These are phyloP conservation scores for Poeciliopsis infans DNA, from an alignment of 2,797 vertebrate genomes.

Conservation along the genomic window DNA sequence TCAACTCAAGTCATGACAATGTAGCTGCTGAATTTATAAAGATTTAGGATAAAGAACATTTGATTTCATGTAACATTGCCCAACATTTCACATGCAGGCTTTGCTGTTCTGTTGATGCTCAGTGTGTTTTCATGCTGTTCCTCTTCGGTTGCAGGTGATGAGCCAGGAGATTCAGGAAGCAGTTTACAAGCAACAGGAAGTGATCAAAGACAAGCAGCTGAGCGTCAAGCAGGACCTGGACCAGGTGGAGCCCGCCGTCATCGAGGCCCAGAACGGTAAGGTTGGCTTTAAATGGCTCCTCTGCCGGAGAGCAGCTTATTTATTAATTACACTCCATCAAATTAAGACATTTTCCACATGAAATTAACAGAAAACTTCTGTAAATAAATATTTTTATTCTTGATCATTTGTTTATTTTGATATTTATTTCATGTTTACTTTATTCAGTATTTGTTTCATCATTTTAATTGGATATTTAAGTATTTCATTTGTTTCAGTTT, in stretches of 20 bases:
- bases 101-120: neutral
- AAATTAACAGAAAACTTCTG: neutral
- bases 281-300: neutral
- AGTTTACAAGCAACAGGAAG: conserved; percentile 96
- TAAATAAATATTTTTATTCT: too few species aligned
- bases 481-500: neutral
- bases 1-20: neutral
- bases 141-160: conserved; percentile 88
- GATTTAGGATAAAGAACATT: neutral
- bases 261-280: conserved; percentile 98
- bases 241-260: conserved; percentile 97
- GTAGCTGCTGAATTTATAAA: neutral
- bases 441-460: neutral
- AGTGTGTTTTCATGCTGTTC: neutral
- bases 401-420: neutral
- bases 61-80: neutral
- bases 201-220: conserved; percentile 97
- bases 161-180: conserved; percentile 99
- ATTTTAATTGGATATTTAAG: too few species aligned
- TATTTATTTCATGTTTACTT: neutral
- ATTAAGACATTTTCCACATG: neutral
- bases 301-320: neutral
- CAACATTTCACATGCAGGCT: neutral
- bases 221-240: conserved; percentile 95
- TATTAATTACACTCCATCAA: neutral